Percentiles rank a stretch among this genome's conserved stretches.
These are phyloP conservation scores for Acrocephalus scirpaceus DNA, from an alignment of 2,797 vertebrate genomes.

Conservation along the genomic window DNA sequence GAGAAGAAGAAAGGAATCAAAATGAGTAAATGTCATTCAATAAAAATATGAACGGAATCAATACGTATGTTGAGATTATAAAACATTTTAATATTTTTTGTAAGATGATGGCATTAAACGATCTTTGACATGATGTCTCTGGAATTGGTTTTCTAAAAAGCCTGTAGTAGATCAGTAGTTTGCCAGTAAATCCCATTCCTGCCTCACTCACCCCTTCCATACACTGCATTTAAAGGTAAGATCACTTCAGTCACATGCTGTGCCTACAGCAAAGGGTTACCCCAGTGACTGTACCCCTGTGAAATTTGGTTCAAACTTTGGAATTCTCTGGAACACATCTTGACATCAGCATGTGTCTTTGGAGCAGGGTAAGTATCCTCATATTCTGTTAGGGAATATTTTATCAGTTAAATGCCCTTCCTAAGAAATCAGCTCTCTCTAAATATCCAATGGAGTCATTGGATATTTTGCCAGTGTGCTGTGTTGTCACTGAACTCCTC, in stretches of 20 bases:
- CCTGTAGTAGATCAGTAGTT: neutral
- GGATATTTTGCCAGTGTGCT: neutral
- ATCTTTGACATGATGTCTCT: conserved; percentile 20
- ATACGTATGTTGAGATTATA: neutral
- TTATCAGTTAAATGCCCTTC: neutral
- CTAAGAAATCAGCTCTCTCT: neutral
- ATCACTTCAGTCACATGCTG: fast-evolving
- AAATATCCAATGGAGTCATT: fast-evolving
- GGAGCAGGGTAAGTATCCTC: neutral
- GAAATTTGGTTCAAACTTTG: neutral
- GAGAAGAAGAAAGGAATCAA: neutral
- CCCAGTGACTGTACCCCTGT: neutral
- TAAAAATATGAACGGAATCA: conserved; percentile 3
- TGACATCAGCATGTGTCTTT: neutral
- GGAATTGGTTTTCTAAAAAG: conserved; percentile 8
- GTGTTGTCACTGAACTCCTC: neutral
- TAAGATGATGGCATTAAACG: conserved; percentile 46
- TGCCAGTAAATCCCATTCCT: neutral
- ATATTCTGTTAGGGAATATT: neutral
- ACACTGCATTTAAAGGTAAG: neutral
- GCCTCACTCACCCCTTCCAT: neutral
- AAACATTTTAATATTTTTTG: conserved; percentile 12
- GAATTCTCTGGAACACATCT: neutral
- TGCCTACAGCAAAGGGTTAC: neutral
- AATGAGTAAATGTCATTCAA: neutral